Evolutionary conservation across 92 coral and sea anemone genomes (phyloP), one percentile per base, ranked within the genome.

Genomic region (Epizoanthus stellaris): DNA sequence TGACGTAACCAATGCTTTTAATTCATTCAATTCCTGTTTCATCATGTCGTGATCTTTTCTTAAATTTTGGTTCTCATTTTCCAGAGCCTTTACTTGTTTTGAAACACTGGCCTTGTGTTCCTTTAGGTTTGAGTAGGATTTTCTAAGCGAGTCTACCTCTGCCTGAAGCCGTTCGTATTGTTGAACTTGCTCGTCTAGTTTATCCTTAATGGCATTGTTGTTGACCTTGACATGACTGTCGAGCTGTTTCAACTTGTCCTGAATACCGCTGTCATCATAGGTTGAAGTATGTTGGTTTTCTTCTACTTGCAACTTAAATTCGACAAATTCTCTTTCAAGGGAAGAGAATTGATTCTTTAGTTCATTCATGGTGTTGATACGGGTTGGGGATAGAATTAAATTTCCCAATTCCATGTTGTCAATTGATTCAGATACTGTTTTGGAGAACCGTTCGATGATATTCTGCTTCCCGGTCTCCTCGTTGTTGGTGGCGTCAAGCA

Each of bases 311-410:
- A 71, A 5, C 11, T 30, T 71, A 42, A 71, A 71, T 5, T 71
- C 76, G 10, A 71, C 59, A 71, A 71, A 40, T 15, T 71, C 76
- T 30, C 80, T 54, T 54, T 75, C 64, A 13, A 75, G 52, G 43
- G 64, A 23, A 38, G 82, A 59, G 0, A 77, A 77, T n/a, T 77
- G 69, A 36, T 61, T 68, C 63, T 61, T 77, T 17, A 77, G 58
- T 60, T 67, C 19, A 17, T 17, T 60, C 7, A 77, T 77, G 10
- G 82, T 77, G 70, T 77, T 39, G 6, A 68, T 36, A 17, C 82
- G 70, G 39, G 70, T 34, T 38, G 82, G 82, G 2, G 82, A 77
- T 14, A 77, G 13, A n/a, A 68, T 36, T 34, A 60, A 17, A 77
- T 52, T 5, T 7, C 7, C 82, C 23, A 60, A 59, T 54, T 58